Evolutionary conservation across 2,888 invertebrate species (phyloP), one percentile per base, ranked within the genome.

Genomic region (Harpalus rufipes): DNA sequence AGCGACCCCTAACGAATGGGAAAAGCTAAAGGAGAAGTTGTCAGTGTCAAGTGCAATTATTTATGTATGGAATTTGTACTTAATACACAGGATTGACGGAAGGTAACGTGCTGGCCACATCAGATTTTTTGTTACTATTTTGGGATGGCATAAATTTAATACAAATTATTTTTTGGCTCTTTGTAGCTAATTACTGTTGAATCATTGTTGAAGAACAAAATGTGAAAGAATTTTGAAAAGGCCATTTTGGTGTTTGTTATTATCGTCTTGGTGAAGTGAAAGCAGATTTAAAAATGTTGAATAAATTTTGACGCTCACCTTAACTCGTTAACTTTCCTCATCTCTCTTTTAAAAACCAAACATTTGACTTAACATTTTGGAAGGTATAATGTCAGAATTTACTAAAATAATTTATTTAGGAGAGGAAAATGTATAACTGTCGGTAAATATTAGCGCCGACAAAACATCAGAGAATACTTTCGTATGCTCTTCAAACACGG

Each of bases 351-450:
- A 78, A 84, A 88, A 88, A 88, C 89, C 89, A 90, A 90, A 90
- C 90, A 90, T 90, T 84, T 90, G 90, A 90, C 90, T 90, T 90
- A 84, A 90, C 88, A 89, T 89, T 90, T 90, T 89, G 88, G 87
- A 88, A 89, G 89, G 89, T 90, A 90, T 90, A 90, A 90, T 89
- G 89, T 90, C 90, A 90, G 90, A 90, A 90, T 91, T 91, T 91
- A 91, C 91, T 90, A 91, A 91, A 91, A 91, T 91, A 91, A 91
- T 91, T 91, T 91, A 91, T 91, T 91, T 91, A 91, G 90, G 90
- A 84, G 84, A 78, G 90, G 91, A 91, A 91, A 91, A 91, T 91
- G 91, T 91, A 91, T 91, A 91, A 91, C 90, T 91, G 91, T 91
- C 91, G 90, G 91, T 90, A 91, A 91, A 91, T 91, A 91, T 91